Evolutionary conservation across 2,113 vertebrate species (phyloP).

Genomic region (Corythoichthys intestinalis): DNA sequence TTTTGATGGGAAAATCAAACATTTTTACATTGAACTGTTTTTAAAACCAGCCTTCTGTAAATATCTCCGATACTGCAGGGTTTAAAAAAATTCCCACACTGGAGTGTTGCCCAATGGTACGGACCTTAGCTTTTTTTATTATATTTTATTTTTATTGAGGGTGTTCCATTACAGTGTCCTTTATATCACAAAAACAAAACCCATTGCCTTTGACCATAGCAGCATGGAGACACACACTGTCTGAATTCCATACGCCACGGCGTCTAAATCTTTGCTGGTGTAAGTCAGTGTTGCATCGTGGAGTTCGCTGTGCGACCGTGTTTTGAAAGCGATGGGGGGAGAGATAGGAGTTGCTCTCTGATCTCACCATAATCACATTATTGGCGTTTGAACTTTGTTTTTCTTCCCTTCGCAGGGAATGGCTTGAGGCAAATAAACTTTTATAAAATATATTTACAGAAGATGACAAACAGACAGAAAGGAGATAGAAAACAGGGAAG

Average conservation of each 20-base stretch:
- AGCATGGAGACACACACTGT: slow-evolving; percentile 10
- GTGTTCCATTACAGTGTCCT: background rate
- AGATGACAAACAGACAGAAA: slow-evolving; percentile 42
- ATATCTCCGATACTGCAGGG: too few species aligned
- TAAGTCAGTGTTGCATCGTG: slow-evolving; percentile 28
- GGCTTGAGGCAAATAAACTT: slow-evolving; percentile 57
- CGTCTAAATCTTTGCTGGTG: slow-evolving; percentile 21
- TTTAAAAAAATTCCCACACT: too few species aligned
- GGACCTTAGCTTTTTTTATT: too few species aligned
- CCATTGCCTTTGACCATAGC: slow-evolving; percentile 36
- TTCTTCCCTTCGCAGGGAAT: slow-evolving; percentile 48
- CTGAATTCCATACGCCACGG: slow-evolving; percentile 14
- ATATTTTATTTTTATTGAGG: slow-evolving; percentile 11
- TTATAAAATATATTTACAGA: slow-evolving; percentile 49
- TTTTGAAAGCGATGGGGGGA: slow-evolving; percentile 47
- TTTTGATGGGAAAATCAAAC: too few species aligned
- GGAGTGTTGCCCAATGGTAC: too few species aligned
- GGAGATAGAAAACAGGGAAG: slow-evolving; percentile 29
- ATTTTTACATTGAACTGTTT: too few species aligned
- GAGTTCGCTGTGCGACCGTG: slow-evolving; percentile 37
- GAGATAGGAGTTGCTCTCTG: slow-evolving; percentile 63
- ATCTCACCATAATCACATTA: slow-evolving; percentile 65
- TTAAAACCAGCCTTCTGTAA: too few species aligned
- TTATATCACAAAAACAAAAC: slow-evolving; percentile 5
- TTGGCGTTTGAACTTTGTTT: slow-evolving; percentile 65